A percentile compares a stretch with the other conserved stretches of the same genome.
These are phyloP conservation scores for Amazona ochrocephala DNA, from an alignment of 2,797 vertebrate genomes.

Conservation along the genomic window DNA sequence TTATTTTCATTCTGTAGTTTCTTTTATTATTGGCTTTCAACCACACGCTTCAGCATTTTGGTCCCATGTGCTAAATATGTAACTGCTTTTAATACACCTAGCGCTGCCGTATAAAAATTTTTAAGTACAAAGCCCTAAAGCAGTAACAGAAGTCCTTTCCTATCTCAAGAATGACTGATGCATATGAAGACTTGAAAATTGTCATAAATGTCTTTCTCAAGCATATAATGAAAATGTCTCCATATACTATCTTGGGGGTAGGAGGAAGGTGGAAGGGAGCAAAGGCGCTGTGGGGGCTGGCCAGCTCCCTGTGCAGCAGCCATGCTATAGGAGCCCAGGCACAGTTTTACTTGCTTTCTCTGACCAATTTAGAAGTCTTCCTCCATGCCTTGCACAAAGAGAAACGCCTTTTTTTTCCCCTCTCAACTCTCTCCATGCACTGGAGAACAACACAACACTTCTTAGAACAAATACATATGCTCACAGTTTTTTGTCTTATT, in stretches of 20 bases:
- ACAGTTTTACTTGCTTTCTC: background rate
- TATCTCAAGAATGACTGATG: background rate
- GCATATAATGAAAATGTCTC: background rate
- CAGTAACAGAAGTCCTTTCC: background rate
- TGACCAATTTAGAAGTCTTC: background rate
- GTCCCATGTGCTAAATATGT: background rate
- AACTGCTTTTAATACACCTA: background rate
- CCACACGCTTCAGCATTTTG: background rate
- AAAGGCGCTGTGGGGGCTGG: background rate
- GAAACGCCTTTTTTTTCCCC: background rate
- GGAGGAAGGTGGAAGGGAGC: background rate
- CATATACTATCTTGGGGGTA: background rate
- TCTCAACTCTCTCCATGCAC: background rate
- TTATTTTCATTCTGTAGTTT: background rate
- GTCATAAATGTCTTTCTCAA: background rate
- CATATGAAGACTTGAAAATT: background rate
- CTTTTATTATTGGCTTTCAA: background rate
- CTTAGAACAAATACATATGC: background rate
- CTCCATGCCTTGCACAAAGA: background rate
- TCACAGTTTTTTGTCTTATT: background rate
- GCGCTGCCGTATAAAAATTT: background rate
- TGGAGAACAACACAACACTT: background rate
- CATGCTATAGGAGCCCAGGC: accelerated
- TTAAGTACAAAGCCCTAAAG: background rate
- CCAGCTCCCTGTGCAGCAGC: background rate